These are phyloP conservation scores for Holacanthella duospinosa DNA, from an alignment of 2,888 invertebrate genomes.

Conservation along the genomic window DNA sequence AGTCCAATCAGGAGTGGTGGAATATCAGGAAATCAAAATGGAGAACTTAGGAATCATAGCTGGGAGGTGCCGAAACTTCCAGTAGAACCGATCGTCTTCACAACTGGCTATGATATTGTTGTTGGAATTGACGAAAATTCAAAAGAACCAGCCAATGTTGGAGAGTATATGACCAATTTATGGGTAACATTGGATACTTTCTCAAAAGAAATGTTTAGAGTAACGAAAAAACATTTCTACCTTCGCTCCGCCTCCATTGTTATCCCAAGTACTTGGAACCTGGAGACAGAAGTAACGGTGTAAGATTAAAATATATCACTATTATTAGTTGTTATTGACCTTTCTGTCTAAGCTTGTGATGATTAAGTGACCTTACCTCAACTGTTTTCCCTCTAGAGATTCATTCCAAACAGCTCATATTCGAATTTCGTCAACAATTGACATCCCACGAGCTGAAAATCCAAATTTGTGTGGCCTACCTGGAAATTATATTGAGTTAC, in stretches of 20 bases:
- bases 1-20: too few species aligned
- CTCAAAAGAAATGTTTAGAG: background rate
- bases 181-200: background rate
- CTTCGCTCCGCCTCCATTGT: constrained; percentile 27
- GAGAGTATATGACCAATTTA: background rate
- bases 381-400: constrained; percentile 23
- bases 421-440: constrained; percentile 14
- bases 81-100: background rate
- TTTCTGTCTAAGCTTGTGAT: too few species aligned
- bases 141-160: background rate
- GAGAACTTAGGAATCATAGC: too few species aligned
- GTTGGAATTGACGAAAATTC: background rate
- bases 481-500: constrained; percentile 27
- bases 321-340: too few species aligned
- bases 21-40: too few species aligned
- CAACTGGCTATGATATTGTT: background rate
- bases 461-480: constrained; percentile 32
- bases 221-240: constrained; percentile 17
- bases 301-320: too few species aligned
- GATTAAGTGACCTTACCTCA: too few species aligned
- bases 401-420: constrained; percentile 20
- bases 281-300: constrained; percentile 17
- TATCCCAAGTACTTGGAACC: constrained; percentile 26
- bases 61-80: too few species aligned
- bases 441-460: constrained; percentile 18